Evolutionary conservation across 2,113 vertebrate genomes (phyloP).

Genomic region (Rhadina sibilatrix): DNA sequence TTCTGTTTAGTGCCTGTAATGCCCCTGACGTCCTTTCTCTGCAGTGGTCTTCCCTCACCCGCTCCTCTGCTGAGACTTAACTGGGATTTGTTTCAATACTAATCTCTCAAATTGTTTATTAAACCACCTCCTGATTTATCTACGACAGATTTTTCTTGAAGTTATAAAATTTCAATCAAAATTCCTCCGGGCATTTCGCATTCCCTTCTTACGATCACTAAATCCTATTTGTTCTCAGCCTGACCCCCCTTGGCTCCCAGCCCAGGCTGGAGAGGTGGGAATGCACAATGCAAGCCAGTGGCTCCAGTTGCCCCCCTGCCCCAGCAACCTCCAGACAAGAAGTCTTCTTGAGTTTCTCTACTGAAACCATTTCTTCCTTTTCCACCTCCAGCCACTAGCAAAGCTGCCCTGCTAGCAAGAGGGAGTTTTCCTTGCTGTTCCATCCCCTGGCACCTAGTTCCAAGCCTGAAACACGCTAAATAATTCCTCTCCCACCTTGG

Average conservation of each 20-base stretch:
- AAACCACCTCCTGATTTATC: conserved; percentile 64
- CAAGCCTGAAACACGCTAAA: conserved; percentile 12
- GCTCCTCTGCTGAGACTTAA: conserved; percentile 13
- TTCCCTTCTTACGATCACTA: conserved; percentile 46
- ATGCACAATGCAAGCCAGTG: background rate
- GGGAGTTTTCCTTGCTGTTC: background rate
- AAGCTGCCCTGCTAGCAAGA: background rate
- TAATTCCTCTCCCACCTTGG: conserved; percentile 64
- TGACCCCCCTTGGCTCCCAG: conserved; percentile 21
- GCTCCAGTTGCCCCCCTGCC: background rate
- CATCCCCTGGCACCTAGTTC: conserved; percentile 49
- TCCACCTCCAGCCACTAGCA: background rate
- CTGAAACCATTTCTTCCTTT: background rate
- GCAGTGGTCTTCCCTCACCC: background rate
- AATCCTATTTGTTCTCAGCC: conserved; percentile 34
- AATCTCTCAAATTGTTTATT: conserved; percentile 68
- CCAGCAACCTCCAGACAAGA: background rate
- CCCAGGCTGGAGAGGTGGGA: background rate
- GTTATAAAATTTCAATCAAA: conserved; percentile 75
- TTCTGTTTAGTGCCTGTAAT: conserved; percentile 62
- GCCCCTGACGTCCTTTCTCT: conserved; percentile 18
- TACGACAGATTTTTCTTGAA: conserved; percentile 51
- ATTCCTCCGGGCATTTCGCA: conserved; percentile 46
- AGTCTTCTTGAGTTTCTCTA: background rate
- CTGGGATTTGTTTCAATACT: conserved; percentile 63